These are phyloP conservation scores for Canis aureus DNA, from an alignment of 2,113 vertebrate genomes.

Conservation along the genomic window DNA sequence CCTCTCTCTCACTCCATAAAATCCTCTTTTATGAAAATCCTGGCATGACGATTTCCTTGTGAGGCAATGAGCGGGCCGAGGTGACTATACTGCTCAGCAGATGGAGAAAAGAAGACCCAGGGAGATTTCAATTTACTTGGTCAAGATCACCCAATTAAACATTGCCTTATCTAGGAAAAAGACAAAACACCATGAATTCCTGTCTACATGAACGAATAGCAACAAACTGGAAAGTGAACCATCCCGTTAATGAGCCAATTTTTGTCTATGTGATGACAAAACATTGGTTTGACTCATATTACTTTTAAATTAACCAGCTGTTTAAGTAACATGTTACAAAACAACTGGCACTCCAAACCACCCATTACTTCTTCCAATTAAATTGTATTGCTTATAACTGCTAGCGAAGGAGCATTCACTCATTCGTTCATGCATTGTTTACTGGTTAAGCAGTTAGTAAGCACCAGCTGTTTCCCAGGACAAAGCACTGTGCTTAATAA, in stretches of 20 bases:
- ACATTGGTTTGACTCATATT: conserved; percentile 61
- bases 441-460: conserved; percentile 65
- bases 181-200: conserved; percentile 18
- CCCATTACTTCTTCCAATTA: conserved; percentile 69
- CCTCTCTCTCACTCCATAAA: conserved; percentile 55
- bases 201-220: conserved; percentile 35
- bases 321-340: conserved; percentile 63
- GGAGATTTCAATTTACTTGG: conserved; percentile 70
- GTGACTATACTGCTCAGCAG: conserved; percentile 24
- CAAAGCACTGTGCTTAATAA: conserved; percentile 7
- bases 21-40: conserved; percentile 11
- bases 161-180: conserved; percentile 27
- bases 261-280: conserved; percentile 64
- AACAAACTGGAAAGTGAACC: conserved; percentile 52
- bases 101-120: conserved; percentile 42
- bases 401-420: conserved; percentile 40
- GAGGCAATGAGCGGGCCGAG: not conserved
- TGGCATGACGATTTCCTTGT: conserved; percentile 1
- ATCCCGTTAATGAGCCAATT: conserved; percentile 65
- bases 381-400: conserved; percentile 60
- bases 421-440: conserved; percentile 53
- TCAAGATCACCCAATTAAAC: conserved; percentile 66
- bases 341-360: conserved; percentile 58
- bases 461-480: conserved; percentile 42
- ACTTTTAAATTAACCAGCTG: conserved; percentile 76